Evolutionary conservation across 2,113 vertebrate genomes (phyloP), one percentile per base, ranked within the genome.

Genomic region (Salminus brasiliensis): DNA sequence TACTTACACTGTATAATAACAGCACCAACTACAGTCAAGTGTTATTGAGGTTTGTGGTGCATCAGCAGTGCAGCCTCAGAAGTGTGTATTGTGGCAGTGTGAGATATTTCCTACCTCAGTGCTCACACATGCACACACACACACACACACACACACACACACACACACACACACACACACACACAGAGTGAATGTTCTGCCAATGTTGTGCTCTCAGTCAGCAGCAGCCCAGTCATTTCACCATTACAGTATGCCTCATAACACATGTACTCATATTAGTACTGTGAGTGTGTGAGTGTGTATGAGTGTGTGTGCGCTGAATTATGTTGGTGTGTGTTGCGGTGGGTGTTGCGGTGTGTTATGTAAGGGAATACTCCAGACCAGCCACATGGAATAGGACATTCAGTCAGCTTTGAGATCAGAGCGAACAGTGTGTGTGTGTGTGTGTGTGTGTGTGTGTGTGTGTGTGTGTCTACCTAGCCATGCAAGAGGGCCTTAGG

Each of bases 371-470:
- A 47, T 72, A 79, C 72, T 55, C 66, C 36, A 74, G 72, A 75
- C 79, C 72, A 80, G 63, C 57, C 72, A 43, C 63, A 49, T 30
- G 84, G 88, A 89, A 89, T 81, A 88, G 45, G 55, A 74, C 76
- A 60, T 85, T 32, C 62, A 84, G 79, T 78, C 77, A 80, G 74
- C 79, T 70, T 80, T 76, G 81, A 2, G 12, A 84, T 84, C 67
- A 80, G 78, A 74, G 80, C 62, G 23, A 66, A 74, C 55, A 21
- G n/a, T 71, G 49, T 43, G n/a, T n/a, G n/a, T n/a, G n/a, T n/a
- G n/a, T n/a, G n/a, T n/a, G n/a, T n/a, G n/a, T n/a, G n/a, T n/a
- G n/a, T n/a, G 47, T 47, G 47, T 77, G 62, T 77, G 39, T 41
- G 39, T 41, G 39, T 41, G 39, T 41, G 39, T 41, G 39, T 41